Percentiles rank a stretch among this genome's conserved stretches.
These are phyloP conservation scores for Calcarius lapponicus DNA, from an alignment of 2,797 vertebrate species.

Conservation along the genomic window DNA sequence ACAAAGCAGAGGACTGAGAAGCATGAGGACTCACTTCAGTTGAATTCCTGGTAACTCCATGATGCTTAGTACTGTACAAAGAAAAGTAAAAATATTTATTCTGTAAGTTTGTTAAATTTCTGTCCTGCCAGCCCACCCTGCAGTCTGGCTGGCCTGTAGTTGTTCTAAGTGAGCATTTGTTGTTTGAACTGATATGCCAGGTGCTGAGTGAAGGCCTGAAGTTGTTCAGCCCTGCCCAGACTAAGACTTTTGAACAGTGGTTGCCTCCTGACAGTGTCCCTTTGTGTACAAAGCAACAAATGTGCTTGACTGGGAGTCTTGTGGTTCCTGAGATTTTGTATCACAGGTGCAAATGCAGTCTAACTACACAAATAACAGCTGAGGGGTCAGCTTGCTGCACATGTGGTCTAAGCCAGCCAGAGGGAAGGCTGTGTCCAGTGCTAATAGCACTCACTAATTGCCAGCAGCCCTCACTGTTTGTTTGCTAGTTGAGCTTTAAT, in stretches of 20 bases:
- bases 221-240: not conserved
- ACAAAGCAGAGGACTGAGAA: not conserved
- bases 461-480: conserved; percentile 21
- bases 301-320: not conserved
- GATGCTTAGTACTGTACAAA: not conserved
- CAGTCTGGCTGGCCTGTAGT: not conserved
- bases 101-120: not conserved
- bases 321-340: conserved; percentile 37
- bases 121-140: not conserved
- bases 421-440: not conserved
- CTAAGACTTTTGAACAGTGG: not conserved
- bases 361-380: conserved; percentile 60
- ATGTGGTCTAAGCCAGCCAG: conserved; percentile 28
- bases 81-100: not conserved
- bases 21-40: not conserved
- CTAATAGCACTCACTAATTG: not conserved
- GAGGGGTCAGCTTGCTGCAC: conserved; percentile 40
- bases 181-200: not conserved
- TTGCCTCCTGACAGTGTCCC: conserved; percentile 13
- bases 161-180: not conserved
- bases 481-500: conserved; percentile 46
- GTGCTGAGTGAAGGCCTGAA: conserved; percentile 14
- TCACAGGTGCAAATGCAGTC: conserved; percentile 68
- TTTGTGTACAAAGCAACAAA: conserved; percentile 51
- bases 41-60: not conserved